Conservation (phyloP, 1,140 invertebrate genomes). For the Arion vulgaris region DNA sequence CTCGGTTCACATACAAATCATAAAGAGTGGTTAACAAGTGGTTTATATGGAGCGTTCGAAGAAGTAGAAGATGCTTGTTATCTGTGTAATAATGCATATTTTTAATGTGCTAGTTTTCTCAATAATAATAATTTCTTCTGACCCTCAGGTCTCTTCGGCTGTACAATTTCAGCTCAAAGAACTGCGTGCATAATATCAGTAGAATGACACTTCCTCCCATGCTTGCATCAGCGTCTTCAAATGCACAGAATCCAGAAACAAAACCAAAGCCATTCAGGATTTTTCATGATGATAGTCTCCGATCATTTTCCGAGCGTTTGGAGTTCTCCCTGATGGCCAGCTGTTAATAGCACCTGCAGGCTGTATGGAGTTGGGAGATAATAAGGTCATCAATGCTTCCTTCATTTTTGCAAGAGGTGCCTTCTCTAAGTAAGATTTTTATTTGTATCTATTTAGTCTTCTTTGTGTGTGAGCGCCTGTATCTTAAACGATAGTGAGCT, state of each 20-base stretch:
- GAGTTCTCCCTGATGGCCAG: constrained; percentile 90
- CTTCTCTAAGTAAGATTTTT: constrained; percentile 79
- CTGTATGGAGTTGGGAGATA: constrained; percentile 63
- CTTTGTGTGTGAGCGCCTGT: too few species aligned
- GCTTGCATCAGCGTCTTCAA: constrained; percentile 9
- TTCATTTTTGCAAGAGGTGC: constrained; percentile 85
- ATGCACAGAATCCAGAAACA: constrained; percentile 30
- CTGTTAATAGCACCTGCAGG: constrained; percentile 85
- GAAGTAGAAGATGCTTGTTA: too few species aligned
- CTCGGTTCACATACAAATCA: too few species aligned
- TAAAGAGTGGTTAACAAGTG: too few species aligned
- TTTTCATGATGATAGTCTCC: constrained; percentile 95
- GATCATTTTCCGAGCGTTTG: constrained; percentile 91
- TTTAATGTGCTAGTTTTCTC: too few species aligned
- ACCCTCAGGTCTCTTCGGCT: constrained; percentile 80
- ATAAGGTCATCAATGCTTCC: constrained; percentile 78
- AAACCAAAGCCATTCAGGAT: constrained; percentile 75
- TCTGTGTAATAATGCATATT: too few species aligned
- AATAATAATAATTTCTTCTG: too few species aligned
- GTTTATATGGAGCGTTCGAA: too few species aligned
- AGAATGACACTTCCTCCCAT: constrained; percentile 76
- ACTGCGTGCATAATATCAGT: constrained; percentile 80
- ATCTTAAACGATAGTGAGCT: too few species aligned
- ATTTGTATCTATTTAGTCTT: too few species aligned
- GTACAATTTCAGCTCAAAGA: constrained; percentile 81